Evolutionary conservation across 2,797 vertebrate genomes (phyloP).

Genomic region (Gymnoscopelus microlampas): DNA sequence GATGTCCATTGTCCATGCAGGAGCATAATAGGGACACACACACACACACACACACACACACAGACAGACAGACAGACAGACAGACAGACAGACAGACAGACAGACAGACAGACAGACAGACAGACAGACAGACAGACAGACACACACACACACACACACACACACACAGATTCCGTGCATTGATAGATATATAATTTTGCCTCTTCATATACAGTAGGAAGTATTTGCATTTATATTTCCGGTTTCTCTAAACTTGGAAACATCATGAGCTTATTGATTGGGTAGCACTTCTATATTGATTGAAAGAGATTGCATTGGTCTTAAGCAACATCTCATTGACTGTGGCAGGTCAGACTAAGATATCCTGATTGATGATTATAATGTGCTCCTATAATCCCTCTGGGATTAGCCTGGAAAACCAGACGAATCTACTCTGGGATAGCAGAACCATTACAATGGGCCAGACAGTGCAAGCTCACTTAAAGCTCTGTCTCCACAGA

Average conservation of each 20-base stretch:
- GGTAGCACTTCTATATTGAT: constrained; percentile 32
- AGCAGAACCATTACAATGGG: constrained; percentile 22
- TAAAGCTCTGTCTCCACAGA: constrained; percentile 39
- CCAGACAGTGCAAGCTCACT: constrained; percentile 20
- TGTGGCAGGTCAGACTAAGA: constrained; percentile 22
- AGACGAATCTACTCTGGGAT: constrained; percentile 39
- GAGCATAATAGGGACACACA: no score
- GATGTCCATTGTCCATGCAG: no score
- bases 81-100: background rate
- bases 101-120: no score
- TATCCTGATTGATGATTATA: constrained; percentile 39
- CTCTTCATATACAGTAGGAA: constrained; percentile 2
- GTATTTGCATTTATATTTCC: constrained; percentile 8
- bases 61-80: background rate
- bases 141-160: no score
- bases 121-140: no score
- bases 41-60: no score
- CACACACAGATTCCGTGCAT: no score
- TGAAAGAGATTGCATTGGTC: constrained; percentile 26
- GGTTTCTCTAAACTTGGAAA: background rate
- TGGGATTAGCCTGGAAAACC: no score
- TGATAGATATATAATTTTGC: background rate
- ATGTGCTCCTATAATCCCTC: constrained; percentile 10
- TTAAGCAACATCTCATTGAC: constrained; percentile 26
- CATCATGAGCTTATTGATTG: constrained; percentile 27